phyloP scores from a whole-genome alignment of 2,888 invertebrate species.

The Nemapogon koenigi region DNA sequence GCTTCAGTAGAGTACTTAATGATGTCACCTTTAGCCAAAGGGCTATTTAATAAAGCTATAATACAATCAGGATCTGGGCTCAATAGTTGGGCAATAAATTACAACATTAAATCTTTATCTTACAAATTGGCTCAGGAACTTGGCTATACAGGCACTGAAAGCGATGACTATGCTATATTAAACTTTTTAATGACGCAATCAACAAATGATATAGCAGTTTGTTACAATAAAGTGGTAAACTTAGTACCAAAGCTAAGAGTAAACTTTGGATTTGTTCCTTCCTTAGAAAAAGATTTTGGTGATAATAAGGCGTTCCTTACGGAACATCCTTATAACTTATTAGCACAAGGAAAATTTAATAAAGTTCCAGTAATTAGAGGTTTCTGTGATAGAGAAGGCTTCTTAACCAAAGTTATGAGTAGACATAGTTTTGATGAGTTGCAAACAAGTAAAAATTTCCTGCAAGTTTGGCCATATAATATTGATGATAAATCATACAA shows the following conservation, averaged over 20 bases:
- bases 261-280: conserved; percentile 35
- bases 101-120: conserved; percentile 22
- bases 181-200: too few species aligned
- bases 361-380: conserved; percentile 52
- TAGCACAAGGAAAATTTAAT: conserved; percentile 34
- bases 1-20: conserved; percentile 32
- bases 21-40: conserved; percentile 27
- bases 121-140: conserved; percentile 22
- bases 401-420: conserved; percentile 27
- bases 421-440: conserved; percentile 21
- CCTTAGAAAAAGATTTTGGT: conserved; percentile 30
- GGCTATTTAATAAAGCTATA: conserved; percentile 36
- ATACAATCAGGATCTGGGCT: conserved; percentile 33
- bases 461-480: conserved; percentile 21
- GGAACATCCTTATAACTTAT: conserved; percentile 34
- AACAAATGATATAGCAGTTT: too few species aligned
- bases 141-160: too few species aligned
- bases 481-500: conserved; percentile 19
- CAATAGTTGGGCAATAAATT: conserved; percentile 32
- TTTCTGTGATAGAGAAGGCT: conserved; percentile 50
- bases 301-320: conserved; percentile 27
- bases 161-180: too few species aligned
- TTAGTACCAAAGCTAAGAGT: too few species aligned
- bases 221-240: not conserved
- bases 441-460: conserved; percentile 22